A percentile compares a stretch with the other conserved stretches of the same genome.
Conservation (phyloP, 1,140 invertebrate genomes). For the Bombus huntii region DNA sequence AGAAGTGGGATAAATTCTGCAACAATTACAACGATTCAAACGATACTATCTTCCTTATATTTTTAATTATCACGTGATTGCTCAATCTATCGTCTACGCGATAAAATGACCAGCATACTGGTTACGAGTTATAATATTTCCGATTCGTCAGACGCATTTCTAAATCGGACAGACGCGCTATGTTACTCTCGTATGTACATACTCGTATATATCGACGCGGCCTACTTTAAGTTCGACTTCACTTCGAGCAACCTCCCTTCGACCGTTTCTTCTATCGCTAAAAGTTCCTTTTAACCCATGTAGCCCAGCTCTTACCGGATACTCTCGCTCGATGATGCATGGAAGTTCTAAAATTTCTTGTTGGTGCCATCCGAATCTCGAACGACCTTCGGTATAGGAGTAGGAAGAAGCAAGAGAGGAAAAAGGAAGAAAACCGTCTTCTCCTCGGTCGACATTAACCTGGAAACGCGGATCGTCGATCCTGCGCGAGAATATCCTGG, state of each 20-base stretch:
- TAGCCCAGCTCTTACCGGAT: conserved; percentile 12
- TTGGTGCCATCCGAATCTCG: neutral
- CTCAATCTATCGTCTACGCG: neutral
- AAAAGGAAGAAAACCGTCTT: neutral
- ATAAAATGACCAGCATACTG: neutral
- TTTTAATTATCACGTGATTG: neutral
- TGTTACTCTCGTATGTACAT: neutral
- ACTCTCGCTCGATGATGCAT: conserved; percentile 38
- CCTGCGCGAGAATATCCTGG: neutral
- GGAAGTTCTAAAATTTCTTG: conserved; percentile 35
- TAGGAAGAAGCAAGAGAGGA: neutral
- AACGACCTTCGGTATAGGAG: neutral
- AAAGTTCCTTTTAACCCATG: conserved; percentile 44
- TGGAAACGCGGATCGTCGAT: neutral
- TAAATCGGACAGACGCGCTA: conserved; percentile 6
- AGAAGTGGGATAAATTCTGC: too few relatives aligned
- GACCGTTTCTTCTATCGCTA: conserved; percentile 1
- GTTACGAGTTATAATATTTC: neutral
- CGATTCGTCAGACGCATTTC: neutral
- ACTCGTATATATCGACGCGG: neutral
- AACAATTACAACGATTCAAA: rapidly evolving
- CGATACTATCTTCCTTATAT: too few relatives aligned
- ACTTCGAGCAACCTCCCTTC: neutral
- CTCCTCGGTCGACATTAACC: conserved; percentile 16
- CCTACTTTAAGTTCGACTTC: conserved; percentile 37